Evolutionary conservation across 2,113 vertebrate genomes (phyloP).

Genomic region (Anser brachyrhynchus): DNA sequence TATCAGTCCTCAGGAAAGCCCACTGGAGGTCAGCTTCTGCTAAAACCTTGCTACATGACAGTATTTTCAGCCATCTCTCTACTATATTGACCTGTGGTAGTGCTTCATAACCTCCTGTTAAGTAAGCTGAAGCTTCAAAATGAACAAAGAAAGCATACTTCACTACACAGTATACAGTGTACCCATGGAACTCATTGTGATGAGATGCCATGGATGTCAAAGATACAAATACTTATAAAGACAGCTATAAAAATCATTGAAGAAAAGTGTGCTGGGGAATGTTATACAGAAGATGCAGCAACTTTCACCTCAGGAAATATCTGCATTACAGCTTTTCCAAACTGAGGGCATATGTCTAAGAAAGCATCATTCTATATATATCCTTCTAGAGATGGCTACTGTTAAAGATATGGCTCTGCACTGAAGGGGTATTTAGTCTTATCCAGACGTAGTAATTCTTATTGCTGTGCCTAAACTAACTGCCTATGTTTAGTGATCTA

Average conservation of each 20-base stretch:
- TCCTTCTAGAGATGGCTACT: background rate
- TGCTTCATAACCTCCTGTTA: background rate
- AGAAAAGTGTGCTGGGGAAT: background rate
- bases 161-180: background rate
- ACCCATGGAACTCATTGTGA: background rate
- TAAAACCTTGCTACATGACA: background rate
- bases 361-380: background rate
- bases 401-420: background rate
- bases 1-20: background rate
- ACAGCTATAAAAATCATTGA: background rate
- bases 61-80: background rate
- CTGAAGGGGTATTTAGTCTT: constrained; percentile 29
- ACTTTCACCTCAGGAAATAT: background rate
- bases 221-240: background rate
- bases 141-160: background rate
- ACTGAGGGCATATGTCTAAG: background rate
- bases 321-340: background rate
- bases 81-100: background rate
- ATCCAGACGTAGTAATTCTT: background rate
- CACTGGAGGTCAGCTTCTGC: background rate
- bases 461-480: background rate
- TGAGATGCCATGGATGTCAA: background rate
- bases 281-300: background rate
- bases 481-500: background rate
- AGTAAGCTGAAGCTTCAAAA: background rate